Evolutionary conservation across 2,888 invertebrate species (phyloP), one percentile per base, ranked within the genome.

Genomic region (Aphidoletes aphidimyza): DNA sequence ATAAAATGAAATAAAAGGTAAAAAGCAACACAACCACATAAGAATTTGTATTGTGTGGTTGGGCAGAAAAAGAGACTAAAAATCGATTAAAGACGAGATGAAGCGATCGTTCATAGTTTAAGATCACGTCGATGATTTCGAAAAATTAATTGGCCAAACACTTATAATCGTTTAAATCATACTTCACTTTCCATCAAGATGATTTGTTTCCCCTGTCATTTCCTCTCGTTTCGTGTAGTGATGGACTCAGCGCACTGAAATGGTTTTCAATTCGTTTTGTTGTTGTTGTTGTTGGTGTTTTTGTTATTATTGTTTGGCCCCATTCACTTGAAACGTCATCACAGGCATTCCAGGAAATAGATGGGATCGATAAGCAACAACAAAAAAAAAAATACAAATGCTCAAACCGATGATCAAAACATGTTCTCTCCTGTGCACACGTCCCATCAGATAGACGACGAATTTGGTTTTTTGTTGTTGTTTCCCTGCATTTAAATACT

Each of bases 341-440:
- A 47, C 54, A 54, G 22, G 22, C 54, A 54, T 54, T 54, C 54
- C 54, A 17, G 26, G 54, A 54, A 54, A 54, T 54, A 54, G 54
- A 54, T 54, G 54, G 11, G 11, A 54, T 26, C 54, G 54, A 54
- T 54, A 54, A 54, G 42, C 22, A 22, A 11, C n/a, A n/a, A n/a
- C n/a, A n/a, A n/a, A n/a, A n/a, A n/a, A n/a, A n/a, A n/a, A n/a
- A n/a, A n/a, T n/a, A n/a, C n/a, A n/a, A 49, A 49, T 19, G 49
- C 49, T 49, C 3, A 49, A 49, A 49, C 49, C 22, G 22, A 22
- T 11, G 26, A 17, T 54, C 22, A 54, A 42, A 14, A 47, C 47
- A 47, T 47, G 47, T 47, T 47, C 47, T 47, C 47, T 17, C 17
- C 3, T 54, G 54, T n/a, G n/a, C n/a, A n/a, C 54, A 26, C 54